Conservation (phyloP, 2,113 vertebrate species). For the Vombatus ursinus region DNA sequence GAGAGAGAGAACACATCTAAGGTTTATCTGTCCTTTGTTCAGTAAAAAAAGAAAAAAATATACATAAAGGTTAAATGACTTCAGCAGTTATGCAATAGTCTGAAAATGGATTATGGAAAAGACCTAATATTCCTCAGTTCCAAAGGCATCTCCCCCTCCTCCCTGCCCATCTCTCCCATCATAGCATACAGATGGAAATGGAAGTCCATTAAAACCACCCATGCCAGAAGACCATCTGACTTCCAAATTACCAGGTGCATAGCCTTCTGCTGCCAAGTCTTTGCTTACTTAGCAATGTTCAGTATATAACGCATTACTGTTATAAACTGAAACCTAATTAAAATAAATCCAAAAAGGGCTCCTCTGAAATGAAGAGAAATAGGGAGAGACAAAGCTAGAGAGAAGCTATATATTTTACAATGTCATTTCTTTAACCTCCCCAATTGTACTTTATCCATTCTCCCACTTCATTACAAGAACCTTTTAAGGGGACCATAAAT, state of each 20-base stretch:
- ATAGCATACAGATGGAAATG: background rate
- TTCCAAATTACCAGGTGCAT: background rate
- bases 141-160: background rate
- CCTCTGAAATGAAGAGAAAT: background rate
- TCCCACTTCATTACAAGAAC: conserved; percentile 8
- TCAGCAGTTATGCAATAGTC: background rate
- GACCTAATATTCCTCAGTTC: background rate
- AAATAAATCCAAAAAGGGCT: background rate
- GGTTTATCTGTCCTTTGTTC: background rate
- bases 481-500: conserved; percentile 17
- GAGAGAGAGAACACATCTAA: background rate
- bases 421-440: background rate
- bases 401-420: background rate
- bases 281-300: background rate
- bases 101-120: background rate
- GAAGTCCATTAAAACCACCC: background rate
- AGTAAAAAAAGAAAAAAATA: background rate
- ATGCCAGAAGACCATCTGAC: background rate
- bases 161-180: background rate
- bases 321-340: background rate
- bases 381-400: background rate
- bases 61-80: background rate
- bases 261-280: background rate
- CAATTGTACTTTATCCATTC: background rate
- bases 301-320: background rate